Conservation (phyloP, 1,140 invertebrate genomes). For the Phenacoccus solenopsis region DNA sequence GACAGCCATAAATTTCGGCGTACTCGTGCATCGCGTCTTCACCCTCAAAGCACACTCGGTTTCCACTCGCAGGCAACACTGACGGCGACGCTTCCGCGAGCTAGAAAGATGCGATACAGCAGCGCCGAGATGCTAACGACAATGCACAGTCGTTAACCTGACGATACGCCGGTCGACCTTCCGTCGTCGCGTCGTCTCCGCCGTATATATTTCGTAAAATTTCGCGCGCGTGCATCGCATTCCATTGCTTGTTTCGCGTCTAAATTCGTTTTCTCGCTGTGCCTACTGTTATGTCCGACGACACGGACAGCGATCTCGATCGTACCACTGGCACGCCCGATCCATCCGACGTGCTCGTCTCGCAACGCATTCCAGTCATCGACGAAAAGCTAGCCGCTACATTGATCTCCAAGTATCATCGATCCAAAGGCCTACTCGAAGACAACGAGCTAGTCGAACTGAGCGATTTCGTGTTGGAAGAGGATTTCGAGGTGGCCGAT, state of each 20-base stretch:
- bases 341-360: neutral
- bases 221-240: no score
- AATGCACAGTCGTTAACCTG: neutral
- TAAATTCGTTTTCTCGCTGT: neutral
- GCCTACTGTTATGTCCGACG: neutral
- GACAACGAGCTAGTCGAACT: neutral
- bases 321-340: neutral
- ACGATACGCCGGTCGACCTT: neutral
- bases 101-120: neutral
- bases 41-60: neutral
- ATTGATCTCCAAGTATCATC: neutral
- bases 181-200: neutral
- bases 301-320: conserved; percentile 5
- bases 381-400: neutral
- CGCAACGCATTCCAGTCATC: neutral
- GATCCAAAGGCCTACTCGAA: conserved; percentile 1
- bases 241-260: no score
- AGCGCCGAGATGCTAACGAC: neutral
- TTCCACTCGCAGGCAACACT: neutral
- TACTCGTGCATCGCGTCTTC: neutral
- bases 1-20: no score
- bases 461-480: neutral
- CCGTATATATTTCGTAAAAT: no score
- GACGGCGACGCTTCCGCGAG: neutral
- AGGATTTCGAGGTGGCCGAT: neutral